A percentile compares a stretch with the other conserved stretches of the same genome.
phyloP scores from a whole-genome alignment of 2,797 vertebrate species.

The Decapterus maruadsi region DNA sequence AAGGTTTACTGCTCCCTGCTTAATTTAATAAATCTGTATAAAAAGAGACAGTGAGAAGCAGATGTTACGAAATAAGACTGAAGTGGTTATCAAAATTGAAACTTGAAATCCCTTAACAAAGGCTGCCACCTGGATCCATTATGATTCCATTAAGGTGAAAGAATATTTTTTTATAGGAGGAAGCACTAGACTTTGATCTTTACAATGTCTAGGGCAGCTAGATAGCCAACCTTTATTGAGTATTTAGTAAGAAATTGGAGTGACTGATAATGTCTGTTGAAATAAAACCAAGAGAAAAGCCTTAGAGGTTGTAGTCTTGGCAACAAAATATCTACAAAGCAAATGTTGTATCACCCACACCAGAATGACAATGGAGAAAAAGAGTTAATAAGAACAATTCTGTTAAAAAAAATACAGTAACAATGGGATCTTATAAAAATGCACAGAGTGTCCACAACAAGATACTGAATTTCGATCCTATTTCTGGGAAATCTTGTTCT shows the following conservation, averaged over 20 bases:
- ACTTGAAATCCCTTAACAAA: constrained; percentile 32
- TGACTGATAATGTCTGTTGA: constrained; percentile 28
- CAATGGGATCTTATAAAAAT: constrained; percentile 5
- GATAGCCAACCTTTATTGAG: constrained; percentile 5
- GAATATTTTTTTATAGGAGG: constrained; percentile 15
- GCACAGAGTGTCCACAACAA: not conserved
- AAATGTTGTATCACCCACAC: constrained; percentile 2
- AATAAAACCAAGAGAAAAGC: constrained; percentile 36
- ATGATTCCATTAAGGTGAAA: constrained; percentile 27
- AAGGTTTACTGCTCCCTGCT: constrained; percentile 2
- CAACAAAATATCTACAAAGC: constrained; percentile 46
- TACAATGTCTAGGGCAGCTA: constrained; percentile 10
- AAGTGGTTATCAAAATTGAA: constrained; percentile 24
- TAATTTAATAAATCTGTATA: constrained; percentile 26
- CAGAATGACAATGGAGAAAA: constrained; percentile 11
- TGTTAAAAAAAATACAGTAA: too few relatives aligned
- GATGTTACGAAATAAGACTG: constrained; percentile 5
- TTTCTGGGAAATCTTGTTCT: not conserved
- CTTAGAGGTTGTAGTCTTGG: constrained; percentile 46
- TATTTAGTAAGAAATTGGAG: constrained; percentile 17
- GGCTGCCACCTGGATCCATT: constrained; percentile 21
- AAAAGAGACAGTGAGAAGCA: constrained; percentile 6
- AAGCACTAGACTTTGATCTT: constrained; percentile 19
- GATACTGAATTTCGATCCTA: not conserved
- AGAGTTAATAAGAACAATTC: not conserved